Evolutionary conservation across 2,888 invertebrate species (phyloP).

Genomic region (Aphrophora alni): DNA sequence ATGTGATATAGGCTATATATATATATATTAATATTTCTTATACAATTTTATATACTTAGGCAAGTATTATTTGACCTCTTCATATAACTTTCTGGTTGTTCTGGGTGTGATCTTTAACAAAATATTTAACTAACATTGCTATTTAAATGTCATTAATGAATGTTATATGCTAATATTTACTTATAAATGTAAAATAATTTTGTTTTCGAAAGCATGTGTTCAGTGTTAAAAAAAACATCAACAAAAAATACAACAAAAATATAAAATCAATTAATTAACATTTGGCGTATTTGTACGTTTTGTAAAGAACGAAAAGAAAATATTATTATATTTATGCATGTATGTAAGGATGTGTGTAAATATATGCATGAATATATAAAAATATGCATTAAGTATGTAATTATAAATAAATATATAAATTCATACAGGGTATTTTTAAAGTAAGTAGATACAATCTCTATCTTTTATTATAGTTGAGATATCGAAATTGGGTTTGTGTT

Average conservation of each 20-base stretch:
- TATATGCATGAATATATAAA: constrained; percentile 10
- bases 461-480: background rate
- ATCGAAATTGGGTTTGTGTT: background rate
- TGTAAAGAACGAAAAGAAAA: background rate
- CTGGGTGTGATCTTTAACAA: constrained; percentile 6
- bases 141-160: constrained; percentile 26
- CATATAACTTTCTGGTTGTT: constrained; percentile 25
- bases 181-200: constrained; percentile 28
- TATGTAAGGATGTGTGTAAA: background rate
- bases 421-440: background rate
- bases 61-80: background rate
- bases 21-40: constrained; percentile 7
- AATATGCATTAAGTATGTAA: background rate
- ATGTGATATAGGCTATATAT: constrained; percentile 4
- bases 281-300: background rate
- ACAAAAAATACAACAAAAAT: background rate
- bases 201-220: constrained; percentile 28
- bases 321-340: constrained; percentile 1
- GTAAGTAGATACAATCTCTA: background rate
- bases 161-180: constrained; percentile 26
- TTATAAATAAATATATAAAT: background rate
- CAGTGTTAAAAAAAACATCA: constrained; percentile 23
- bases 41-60: constrained; percentile 18
- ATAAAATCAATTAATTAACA: background rate
- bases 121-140: constrained; percentile 17